Evolutionary conservation across 2,888 invertebrate species (phyloP).

Genomic region (Tipula helvola): DNA sequence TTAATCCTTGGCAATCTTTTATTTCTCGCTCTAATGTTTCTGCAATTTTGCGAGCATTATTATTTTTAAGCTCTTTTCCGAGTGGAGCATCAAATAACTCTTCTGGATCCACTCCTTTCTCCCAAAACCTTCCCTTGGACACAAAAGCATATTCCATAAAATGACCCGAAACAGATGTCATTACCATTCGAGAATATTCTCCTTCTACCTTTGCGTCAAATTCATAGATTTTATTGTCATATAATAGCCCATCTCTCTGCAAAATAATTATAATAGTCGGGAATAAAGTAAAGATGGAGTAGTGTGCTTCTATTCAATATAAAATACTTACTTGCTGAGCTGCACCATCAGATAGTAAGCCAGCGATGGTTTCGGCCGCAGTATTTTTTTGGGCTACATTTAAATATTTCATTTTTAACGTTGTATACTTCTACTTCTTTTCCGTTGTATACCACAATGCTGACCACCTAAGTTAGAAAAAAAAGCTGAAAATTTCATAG

Average conservation of each 20-base stretch:
- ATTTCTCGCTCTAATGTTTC: constrained; percentile 41
- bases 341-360: constrained; percentile 63
- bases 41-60: constrained; percentile 72
- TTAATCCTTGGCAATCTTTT: constrained; percentile 62
- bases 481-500: no score
- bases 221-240: constrained; percentile 92
- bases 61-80: constrained; percentile 55
- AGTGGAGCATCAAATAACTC: constrained; percentile 82
- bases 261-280: constrained; percentile 23
- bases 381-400: constrained; percentile 99
- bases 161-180: constrained; percentile 99
- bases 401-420: constrained; percentile 63
- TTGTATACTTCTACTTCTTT: no score
- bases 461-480: no score
- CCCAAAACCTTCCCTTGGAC: constrained; percentile 58
- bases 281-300: no score
- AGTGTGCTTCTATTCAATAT: neutral
- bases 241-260: constrained; percentile 79
- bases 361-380: constrained; percentile 93
- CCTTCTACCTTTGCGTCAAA: constrained; percentile 69
- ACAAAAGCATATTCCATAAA: constrained; percentile 70
- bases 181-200: constrained; percentile 69
- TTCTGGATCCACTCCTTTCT: constrained; percentile 66
- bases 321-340: constrained; percentile 49
- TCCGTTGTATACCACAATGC: no score